These are phyloP conservation scores for Heliconius eleuchia DNA, from an alignment of 1,140 invertebrate species.

Conservation along the genomic window DNA sequence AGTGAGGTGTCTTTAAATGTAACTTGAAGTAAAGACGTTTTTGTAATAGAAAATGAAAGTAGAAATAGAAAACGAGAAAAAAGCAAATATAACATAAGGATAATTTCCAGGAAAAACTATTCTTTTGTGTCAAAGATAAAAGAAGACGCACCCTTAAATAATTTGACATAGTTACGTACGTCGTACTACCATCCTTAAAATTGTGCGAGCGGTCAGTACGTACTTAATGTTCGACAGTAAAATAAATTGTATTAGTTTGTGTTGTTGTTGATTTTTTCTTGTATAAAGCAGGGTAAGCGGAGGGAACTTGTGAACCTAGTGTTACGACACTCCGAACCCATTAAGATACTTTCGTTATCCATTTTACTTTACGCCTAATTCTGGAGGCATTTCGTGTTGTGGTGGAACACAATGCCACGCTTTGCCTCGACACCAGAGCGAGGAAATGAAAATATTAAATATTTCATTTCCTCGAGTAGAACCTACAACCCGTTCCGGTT, in stretches of 20 bases:
- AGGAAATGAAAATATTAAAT: no score
- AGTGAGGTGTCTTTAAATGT: background rate
- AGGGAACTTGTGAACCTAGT: no score
- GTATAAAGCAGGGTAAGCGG: no score
- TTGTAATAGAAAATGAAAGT: background rate
- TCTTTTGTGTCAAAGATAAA: constrained; percentile 15
- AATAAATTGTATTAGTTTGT: background rate
- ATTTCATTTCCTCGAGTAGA: no score
- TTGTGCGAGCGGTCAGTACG: constrained; percentile 5
- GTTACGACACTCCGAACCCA: no score
- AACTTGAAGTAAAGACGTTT: background rate
- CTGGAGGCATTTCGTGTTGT: no score
- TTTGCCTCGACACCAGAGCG: no score
- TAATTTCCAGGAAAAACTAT: constrained; percentile 2
- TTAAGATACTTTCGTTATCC: no score
- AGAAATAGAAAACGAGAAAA: background rate
- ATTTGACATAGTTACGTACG: constrained; percentile 11
- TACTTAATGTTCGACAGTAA: background rate
- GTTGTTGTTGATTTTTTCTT: background rate
- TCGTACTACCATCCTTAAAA: background rate
- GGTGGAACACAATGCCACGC: no score
- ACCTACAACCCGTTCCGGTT: no score
- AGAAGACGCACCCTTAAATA: background rate
- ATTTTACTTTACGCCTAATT: no score
- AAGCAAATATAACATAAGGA: constrained; percentile 7